Base-by-base conservation (phyloP, 2,888 invertebrate genomes). In the Ennomos erosarius region DNA sequence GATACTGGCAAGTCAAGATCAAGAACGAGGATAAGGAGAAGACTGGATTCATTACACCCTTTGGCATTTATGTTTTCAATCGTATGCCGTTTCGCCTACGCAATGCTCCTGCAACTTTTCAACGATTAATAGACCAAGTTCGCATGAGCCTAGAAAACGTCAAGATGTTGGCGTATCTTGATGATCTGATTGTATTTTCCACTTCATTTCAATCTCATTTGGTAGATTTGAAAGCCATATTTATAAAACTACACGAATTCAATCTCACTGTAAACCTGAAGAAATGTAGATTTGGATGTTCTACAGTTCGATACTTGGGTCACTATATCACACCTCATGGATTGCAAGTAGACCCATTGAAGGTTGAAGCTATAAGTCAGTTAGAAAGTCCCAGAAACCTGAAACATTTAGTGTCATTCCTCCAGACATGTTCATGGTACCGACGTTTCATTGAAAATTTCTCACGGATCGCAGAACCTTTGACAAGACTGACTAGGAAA, bases 311-410 rank as follows among this genome's bases (percentile, higher is more conserved):
- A 42, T 75, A 73, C 26, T 47, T 75, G 9, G 73, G 74, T 0
- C 76, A 76, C 45, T 1, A 59, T 10, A 73, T 75, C 1, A 64
- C 65, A 0, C 66, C 69, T 4, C 61, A 65, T n/a, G 77, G 76
- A 0, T 34, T 78, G 26, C 55, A 64, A 48, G 43, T 64, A 8
- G 73, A 79, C 50, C 69, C 73, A 0, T 69, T 65, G 38, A 55
- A 73, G 39, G 39, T 56, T 9, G 6, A 33, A 10, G 65, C 69
- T 2, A 69, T 73, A 4, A 53, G 48, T 10, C 16, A 16, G 1
- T 16, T 16, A 16, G 16, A 16, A 3, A 16, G 16, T 3, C 16
- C 16, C 16, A 16, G 16, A 16, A 16, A 16, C 16, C n/a, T 57
- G 8, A 49, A 50, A 10, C 57, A 61, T 9, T 9, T 61, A 16